Evolutionary conservation across 2,797 vertebrate genomes (phyloP).

Genomic region (Myotis pilosus): DNA sequence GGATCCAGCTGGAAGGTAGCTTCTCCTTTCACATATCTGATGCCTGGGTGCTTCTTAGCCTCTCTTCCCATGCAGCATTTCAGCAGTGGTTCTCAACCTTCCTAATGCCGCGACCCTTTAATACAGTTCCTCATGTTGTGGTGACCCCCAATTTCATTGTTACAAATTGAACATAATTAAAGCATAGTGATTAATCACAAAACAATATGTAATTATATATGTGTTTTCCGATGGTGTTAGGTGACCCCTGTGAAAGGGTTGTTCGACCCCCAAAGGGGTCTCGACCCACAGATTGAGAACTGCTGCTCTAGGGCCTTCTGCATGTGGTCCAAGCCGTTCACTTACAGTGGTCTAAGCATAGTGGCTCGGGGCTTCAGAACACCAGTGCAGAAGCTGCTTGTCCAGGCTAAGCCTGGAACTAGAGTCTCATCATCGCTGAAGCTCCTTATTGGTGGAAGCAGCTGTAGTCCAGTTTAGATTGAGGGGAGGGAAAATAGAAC

Average conservation of each 20-base stretch:
- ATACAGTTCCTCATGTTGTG: too few species aligned
- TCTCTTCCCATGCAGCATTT: background rate
- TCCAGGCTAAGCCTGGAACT: background rate
- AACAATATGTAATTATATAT: too few species aligned
- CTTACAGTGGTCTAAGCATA: background rate
- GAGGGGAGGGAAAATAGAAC: background rate
- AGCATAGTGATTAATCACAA: too few species aligned
- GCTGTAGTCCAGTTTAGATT: background rate
- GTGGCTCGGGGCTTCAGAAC: background rate
- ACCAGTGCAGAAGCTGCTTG: background rate
- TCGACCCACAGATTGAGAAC: too few species aligned
- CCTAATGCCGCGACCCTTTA: too few species aligned
- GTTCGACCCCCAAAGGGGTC: too few species aligned
- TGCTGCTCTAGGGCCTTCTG: background rate
- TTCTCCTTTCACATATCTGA: background rate
- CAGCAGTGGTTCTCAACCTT: too few species aligned
- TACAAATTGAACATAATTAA: too few species aligned
- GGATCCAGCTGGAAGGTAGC: too few species aligned
- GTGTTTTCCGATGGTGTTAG: too few species aligned
- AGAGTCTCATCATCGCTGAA: background rate
- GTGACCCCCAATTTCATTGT: too few species aligned
- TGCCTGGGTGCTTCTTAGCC: background rate
- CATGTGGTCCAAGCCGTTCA: background rate
- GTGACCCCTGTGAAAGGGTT: too few species aligned
- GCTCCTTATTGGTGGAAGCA: background rate